Conservation (phyloP, 2,888 invertebrate species). For the Tubiluchus corallicola region DNA sequence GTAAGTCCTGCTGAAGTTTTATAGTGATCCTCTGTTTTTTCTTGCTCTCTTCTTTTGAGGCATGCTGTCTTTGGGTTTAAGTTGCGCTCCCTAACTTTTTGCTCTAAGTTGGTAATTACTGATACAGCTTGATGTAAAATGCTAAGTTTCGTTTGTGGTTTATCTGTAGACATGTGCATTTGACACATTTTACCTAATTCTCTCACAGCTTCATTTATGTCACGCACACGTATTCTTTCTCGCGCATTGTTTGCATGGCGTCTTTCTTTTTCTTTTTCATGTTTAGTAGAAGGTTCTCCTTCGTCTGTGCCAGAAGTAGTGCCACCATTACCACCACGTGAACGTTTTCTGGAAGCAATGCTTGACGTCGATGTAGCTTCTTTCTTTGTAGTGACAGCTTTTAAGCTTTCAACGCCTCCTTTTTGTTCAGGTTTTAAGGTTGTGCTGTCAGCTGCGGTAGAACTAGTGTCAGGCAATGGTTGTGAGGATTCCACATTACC, state of each 20-base stretch:
- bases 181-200: constrained; percentile 96
- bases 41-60: constrained; percentile 71
- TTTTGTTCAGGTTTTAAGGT: too few relatives aligned
- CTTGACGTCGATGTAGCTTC: too few relatives aligned
- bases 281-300: constrained; percentile 58
- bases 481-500: too few relatives aligned
- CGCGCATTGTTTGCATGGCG: constrained; percentile 96
- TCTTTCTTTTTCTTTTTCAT: constrained; percentile 80
- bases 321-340: too few relatives aligned
- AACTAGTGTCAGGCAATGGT: too few relatives aligned
- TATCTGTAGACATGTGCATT: constrained; percentile 86
- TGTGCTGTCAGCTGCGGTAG: too few relatives aligned
- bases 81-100: constrained; percentile 91
- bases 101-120: constrained; percentile 90
- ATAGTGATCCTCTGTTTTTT: not conserved
- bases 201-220: constrained; percentile 95
- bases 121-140: constrained; percentile 97
- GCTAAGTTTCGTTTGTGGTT: constrained; percentile 92
- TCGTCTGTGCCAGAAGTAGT: too few relatives aligned
- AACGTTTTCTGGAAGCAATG: too few relatives aligned
- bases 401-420: too few relatives aligned
- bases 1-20: not conserved
- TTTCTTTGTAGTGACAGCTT: too few relatives aligned
- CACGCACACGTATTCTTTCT: constrained; percentile 94
- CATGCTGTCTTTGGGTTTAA: constrained; percentile 98